These are phyloP conservation scores for Tetramorium simillimum DNA, from an alignment of 1,140 invertebrate genomes.

Conservation along the genomic window DNA sequence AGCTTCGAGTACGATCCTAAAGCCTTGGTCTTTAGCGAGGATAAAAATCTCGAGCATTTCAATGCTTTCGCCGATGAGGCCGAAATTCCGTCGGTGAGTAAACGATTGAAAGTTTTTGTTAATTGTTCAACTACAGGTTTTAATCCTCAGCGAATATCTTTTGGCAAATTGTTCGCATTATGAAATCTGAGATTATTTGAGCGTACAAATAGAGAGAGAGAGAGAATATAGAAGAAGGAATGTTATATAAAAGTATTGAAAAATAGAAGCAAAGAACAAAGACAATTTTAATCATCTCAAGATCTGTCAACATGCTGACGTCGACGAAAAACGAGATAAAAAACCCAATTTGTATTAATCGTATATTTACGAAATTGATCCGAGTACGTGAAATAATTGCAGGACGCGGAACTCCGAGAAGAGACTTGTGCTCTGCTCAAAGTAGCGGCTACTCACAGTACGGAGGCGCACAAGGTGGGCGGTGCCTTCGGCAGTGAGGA, in stretches of 20 bases:
- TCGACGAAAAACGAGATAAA: not conserved
- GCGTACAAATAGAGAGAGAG: no score
- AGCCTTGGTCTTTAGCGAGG: conserved; percentile 81
- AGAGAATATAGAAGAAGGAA: not conserved
- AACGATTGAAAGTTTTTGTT: not conserved
- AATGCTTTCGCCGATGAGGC: conserved; percentile 83
- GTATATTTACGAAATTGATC: not conserved
- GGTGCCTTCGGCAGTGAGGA: conserved; percentile 87
- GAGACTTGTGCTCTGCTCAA: conserved; percentile 85
- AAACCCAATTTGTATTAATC: not conserved
- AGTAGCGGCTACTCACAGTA: conserved; percentile 86
- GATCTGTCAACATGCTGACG: not conserved
- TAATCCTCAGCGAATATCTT: no score
- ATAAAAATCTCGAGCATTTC: conserved; percentile 85
- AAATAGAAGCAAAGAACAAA: not conserved
- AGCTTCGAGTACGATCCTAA: conserved; percentile 86
- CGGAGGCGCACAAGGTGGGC: conserved; percentile 87
- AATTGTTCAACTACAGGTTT: no score
- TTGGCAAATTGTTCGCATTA: not conserved
- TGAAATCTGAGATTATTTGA: not conserved
- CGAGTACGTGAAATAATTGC: not conserved
- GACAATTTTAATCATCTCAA: not conserved
- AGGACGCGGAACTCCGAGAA: conserved; percentile 83
- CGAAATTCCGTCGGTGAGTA: conserved; percentile 80
- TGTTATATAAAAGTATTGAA: not conserved